Evolutionary conservation across 2,113 vertebrate genomes (phyloP).

Genomic region (Seriola dumerili): DNA sequence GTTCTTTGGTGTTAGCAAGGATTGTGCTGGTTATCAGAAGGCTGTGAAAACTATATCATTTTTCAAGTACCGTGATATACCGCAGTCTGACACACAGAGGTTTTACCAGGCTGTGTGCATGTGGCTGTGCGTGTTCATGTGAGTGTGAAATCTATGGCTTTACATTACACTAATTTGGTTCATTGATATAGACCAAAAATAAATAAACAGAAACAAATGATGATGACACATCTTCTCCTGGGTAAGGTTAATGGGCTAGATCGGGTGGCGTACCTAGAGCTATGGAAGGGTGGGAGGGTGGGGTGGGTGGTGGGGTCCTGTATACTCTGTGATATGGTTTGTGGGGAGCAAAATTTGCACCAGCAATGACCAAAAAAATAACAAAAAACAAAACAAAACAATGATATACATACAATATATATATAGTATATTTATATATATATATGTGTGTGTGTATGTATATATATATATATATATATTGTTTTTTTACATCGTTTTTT

Average conservation of each 20-base stretch:
- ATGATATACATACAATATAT: no score
- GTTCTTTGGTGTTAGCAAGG: conserved; percentile 74
- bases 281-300: neutral
- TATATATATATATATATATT: neutral
- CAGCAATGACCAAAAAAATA: conserved; percentile 18
- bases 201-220: conserved; percentile 62
- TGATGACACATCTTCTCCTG: conserved; percentile 45
- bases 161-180: conserved; percentile 51
- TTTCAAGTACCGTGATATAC: conserved; percentile 74
- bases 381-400: no score
- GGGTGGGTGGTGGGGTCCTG: neutral
- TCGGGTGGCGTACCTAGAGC: no score
- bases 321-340: conserved; percentile 25
- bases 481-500: no score
- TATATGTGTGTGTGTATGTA: no score
- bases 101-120: conserved; percentile 16
- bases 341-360: conserved; percentile 28
- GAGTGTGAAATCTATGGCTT: conserved; percentile 73
- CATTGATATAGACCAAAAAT: conserved; percentile 54
- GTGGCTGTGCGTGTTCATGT: conserved; percentile 20
- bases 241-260: no score
- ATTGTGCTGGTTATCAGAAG: conserved; percentile 30
- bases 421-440: no score
- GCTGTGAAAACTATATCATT: conserved; percentile 29
- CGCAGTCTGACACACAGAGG: conserved; percentile 20